These are phyloP conservation scores for Helogale parvula DNA, from an alignment of 2,113 vertebrate species.

Conservation along the genomic window DNA sequence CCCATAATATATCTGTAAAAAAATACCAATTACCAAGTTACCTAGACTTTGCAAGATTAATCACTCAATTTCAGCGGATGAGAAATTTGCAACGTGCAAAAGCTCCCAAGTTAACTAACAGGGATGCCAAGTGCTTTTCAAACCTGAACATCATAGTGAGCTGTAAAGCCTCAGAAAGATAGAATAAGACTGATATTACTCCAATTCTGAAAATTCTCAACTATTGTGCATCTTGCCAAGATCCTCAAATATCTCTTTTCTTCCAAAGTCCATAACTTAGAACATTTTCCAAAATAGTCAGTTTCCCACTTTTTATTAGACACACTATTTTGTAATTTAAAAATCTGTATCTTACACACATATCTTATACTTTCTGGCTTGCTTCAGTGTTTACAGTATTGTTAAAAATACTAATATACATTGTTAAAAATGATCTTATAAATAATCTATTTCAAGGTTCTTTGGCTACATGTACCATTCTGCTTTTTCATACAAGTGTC, in stretches of 20 bases:
- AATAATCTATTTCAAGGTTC: slow-evolving; percentile 80
- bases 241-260: slow-evolving; percentile 74
- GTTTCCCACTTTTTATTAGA: slow-evolving; percentile 58
- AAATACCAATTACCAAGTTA: slow-evolving; percentile 75
- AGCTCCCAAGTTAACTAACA: slow-evolving; percentile 78
- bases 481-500: slow-evolving; percentile 46
- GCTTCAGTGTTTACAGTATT: slow-evolving; percentile 79
- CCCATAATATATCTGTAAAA: slow-evolving; percentile 68
- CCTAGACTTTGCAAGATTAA: slow-evolving; percentile 90
- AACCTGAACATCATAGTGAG: slow-evolving; percentile 76
- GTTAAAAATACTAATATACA: slow-evolving; percentile 74
- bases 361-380: slow-evolving; percentile 44
- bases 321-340: slow-evolving; percentile 67
- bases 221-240: slow-evolving; percentile 47
- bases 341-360: slow-evolving; percentile 66
- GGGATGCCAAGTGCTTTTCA: slow-evolving; percentile 85
- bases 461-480: slow-evolving; percentile 84
- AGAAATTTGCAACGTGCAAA: slow-evolving; percentile 87
- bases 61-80: slow-evolving; percentile 81
- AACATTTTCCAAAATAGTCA: slow-evolving; percentile 66
- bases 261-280: slow-evolving; percentile 52
- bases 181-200: slow-evolving; percentile 81
- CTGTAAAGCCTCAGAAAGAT: slow-evolving; percentile 75
- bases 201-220: slow-evolving; percentile 82
- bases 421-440: slow-evolving; percentile 81